Evolutionary conservation across 2,888 invertebrate genomes (phyloP), one percentile per base, ranked within the genome.

Genomic region (Myopa testacea): DNA sequence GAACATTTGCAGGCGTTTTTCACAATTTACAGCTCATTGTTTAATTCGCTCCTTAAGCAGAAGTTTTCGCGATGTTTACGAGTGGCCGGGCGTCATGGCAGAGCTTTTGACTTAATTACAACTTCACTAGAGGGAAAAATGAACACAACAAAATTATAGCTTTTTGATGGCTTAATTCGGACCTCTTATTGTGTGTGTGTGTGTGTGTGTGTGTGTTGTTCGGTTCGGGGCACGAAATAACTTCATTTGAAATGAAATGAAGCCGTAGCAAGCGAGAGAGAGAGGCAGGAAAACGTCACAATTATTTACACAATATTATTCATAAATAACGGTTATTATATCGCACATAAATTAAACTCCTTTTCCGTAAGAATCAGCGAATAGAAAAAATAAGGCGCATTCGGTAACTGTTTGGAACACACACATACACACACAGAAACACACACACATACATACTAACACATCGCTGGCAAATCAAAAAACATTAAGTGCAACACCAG

Each of bases 81-180:
- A 62, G 19, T 40, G 7, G 62, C 62, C 12, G 58, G 37, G 14
- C 58, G 19, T 38, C 38, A 16, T n/a, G 58, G 58, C 19, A 14
- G 19, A n/a, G 16, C 38, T n/a, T 37, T n/a, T 26, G 45, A 65
- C 52, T 34, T 65, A 52, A 74, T 74, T 74, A 74, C 45, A 65
- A 8, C 63, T 19, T 62, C 16, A 37, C 12, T 45, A 34, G 52
- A 10, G 40, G 26, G 26, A 2, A 26, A 26, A 26, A 26, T 26
- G 26, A 26, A 26, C 26, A 26, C 45, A 34, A 16, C 50, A 37
- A 63, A 26, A 63, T 74, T 52, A 74, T 63, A 50, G 52, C 52
- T 63, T 16, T 74, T 74, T 74, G 63, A 74, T 65, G 63, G 50
- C 65, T 52, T 63, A 65, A 65, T 74, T 65, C 45, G 26, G 37